These are phyloP conservation scores for Steinernema feltiae DNA, from an alignment of 1,140 invertebrate species.

Conservation along the genomic window DNA sequence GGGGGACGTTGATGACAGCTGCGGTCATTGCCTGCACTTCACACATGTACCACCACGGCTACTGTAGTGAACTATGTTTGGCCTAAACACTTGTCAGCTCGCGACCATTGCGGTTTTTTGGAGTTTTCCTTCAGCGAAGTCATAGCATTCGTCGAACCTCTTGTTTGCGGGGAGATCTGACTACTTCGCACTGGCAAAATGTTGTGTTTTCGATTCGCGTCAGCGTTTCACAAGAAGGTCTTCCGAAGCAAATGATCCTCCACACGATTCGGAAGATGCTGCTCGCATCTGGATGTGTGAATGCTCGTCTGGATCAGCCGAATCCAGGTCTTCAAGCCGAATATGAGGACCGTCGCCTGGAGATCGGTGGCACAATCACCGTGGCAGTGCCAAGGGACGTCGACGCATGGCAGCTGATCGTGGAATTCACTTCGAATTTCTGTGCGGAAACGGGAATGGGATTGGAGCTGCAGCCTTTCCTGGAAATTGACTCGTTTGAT, in stretches of 20 bases:
- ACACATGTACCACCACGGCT: too few relatives aligned
- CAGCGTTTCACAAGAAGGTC: neutral
- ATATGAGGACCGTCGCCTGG: slow-evolving; percentile 1
- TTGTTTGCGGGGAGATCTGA: too few relatives aligned
- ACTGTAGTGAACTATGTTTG: too few relatives aligned
- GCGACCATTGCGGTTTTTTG: too few relatives aligned
- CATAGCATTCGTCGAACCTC: too few relatives aligned
- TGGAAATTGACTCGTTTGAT: neutral
- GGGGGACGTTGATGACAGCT: too few relatives aligned
- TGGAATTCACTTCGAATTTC: neutral
- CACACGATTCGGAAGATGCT: neutral
- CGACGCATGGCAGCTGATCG: neutral
- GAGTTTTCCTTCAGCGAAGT: too few relatives aligned
- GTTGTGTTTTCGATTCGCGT: neutral
- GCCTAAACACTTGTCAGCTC: too few relatives aligned
- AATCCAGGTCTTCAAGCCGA: neutral
- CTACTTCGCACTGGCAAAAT: too few relatives aligned
- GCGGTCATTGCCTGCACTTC: too few relatives aligned
- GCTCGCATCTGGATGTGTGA: neutral
- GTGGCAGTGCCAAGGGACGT: neutral
- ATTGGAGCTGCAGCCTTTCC: neutral
- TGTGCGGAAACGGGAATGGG: neutral
- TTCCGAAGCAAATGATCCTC: neutral
- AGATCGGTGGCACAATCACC: neutral
- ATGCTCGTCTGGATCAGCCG: neutral